Evolutionary conservation across 2,888 invertebrate species (phyloP).

Genomic region (Anorthoa munda): DNA sequence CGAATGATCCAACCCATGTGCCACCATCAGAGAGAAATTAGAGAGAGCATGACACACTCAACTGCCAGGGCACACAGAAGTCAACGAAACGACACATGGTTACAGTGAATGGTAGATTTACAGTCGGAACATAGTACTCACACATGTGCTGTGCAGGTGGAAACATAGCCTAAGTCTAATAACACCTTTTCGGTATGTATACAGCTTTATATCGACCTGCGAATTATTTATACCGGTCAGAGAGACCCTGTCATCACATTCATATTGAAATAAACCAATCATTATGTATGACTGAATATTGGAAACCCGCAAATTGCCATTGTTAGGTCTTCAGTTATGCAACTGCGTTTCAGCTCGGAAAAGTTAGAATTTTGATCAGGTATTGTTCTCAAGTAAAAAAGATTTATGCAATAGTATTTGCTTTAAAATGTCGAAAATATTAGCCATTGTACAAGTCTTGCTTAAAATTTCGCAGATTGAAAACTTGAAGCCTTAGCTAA

Average conservation of each 20-base stretch:
- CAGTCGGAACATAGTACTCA: no score
- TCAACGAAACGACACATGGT: no score
- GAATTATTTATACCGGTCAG: neutral
- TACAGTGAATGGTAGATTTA: no score
- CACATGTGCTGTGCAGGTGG: no score
- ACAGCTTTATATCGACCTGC: neutral
- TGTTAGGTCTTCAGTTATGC: neutral
- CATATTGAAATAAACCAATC: neutral
- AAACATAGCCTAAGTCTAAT: no score
- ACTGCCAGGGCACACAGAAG: no score
- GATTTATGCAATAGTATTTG: conserved; percentile 9
- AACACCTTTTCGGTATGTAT: neutral
- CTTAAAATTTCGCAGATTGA: conserved; percentile 17
- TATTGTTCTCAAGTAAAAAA: conserved; percentile 11
- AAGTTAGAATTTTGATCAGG: neutral
- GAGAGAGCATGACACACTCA: no score
- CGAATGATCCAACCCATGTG: no score
- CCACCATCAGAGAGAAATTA: no score
- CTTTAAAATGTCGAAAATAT: conserved; percentile 33
- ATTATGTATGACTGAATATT: conserved; percentile 5
- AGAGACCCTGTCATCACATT: neutral
- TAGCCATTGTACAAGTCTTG: conserved; percentile 30
- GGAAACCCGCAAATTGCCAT: neutral
- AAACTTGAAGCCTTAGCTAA: neutral
- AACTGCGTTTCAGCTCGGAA: conserved; percentile 18